These are phyloP conservation scores for Oryzias curvinotus DNA, from an alignment of 2,113 vertebrate genomes.

Conservation along the genomic window DNA sequence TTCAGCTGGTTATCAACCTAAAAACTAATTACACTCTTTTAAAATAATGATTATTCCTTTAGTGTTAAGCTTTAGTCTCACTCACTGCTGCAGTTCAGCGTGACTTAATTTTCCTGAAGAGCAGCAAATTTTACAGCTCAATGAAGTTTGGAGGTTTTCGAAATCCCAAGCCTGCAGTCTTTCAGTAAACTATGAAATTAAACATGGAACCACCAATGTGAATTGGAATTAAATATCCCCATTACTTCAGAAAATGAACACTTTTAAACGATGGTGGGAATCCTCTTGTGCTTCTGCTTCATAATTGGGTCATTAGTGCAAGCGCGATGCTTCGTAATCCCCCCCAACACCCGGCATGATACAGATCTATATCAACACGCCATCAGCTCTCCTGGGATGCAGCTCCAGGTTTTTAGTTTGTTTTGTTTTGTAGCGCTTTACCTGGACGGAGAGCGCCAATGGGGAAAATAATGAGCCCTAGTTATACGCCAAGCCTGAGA, in stretches of 20 bases:
- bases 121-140: constrained; percentile 64
- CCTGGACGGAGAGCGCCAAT: constrained; percentile 44
- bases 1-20: constrained; percentile 54
- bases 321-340: constrained; percentile 62
- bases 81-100: constrained; percentile 30
- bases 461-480: constrained; percentile 24
- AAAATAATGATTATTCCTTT: constrained; percentile 44
- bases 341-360: constrained; percentile 35
- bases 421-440: constrained; percentile 9
- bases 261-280: constrained; percentile 69
- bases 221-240: constrained; percentile 70
- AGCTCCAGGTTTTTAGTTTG: constrained; percentile 18
- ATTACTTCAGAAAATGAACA: constrained; percentile 60
- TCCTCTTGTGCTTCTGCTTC: constrained; percentile 47
- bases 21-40: constrained; percentile 37
- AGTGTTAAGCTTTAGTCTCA: constrained; percentile 28
- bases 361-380: constrained; percentile 43
- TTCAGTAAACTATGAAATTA: constrained; percentile 71
- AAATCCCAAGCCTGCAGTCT: constrained; percentile 54
- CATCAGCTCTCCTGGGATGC: constrained; percentile 34
- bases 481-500: constrained; percentile 24
- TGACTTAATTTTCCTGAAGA: constrained; percentile 63
- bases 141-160: constrained; percentile 51
- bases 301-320: constrained; percentile 70
- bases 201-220: constrained; percentile 58